Base-by-base conservation (phyloP, 2,113 vertebrate species). In the Alethe castanea region DNA sequence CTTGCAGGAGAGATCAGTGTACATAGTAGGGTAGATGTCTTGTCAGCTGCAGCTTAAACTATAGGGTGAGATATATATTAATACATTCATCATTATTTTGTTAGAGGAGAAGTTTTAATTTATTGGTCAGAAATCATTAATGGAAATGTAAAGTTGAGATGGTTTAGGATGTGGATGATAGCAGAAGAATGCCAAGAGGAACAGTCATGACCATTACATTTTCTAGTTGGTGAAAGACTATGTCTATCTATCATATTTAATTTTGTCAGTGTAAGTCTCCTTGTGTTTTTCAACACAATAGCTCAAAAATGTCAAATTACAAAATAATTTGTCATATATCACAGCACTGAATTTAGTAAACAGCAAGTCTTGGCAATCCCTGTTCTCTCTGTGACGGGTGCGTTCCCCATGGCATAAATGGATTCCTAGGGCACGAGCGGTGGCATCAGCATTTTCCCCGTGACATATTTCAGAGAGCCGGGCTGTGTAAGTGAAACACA, bases 381-480 rank as follows among this genome's bases (percentile, higher is more conserved):
- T 19, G 35, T 29, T 64, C 64, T 31, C 35, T 2, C 12, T 29
- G 0, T 1, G 60, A 9, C 0, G 14, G 54, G 24, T 25, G 45
- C 5, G 8, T n/a, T 53, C 22, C 69, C 59, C 5, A 0, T 2
- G 57, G 19, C 12, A 1, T 3, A 3, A 8, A 25, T 5, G 26
- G 29, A 11, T n/a, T 81, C 29, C 54, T 14, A 5, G 28, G 38
- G 22, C 47, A 24, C 7, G 0, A 29, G 14, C 9, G 2, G 44
- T 9, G 44, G 18, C 56, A 14, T n/a, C 83, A 31, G 47, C 82
- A 1, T 42, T 31, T 67, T 22, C 1, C 61, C 47, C 10, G 6
- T 18, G 48, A 8, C 19, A 3, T 9, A 3, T 17, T 54, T 69
- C 14, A 26, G 67, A 8, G 25, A 36, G 12, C 2, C 9, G 22